A percentile compares a stretch with the other conserved stretches of the same genome.
These are phyloP conservation scores for Sericinus montela DNA, from an alignment of 2,888 invertebrate species.

Conservation along the genomic window DNA sequence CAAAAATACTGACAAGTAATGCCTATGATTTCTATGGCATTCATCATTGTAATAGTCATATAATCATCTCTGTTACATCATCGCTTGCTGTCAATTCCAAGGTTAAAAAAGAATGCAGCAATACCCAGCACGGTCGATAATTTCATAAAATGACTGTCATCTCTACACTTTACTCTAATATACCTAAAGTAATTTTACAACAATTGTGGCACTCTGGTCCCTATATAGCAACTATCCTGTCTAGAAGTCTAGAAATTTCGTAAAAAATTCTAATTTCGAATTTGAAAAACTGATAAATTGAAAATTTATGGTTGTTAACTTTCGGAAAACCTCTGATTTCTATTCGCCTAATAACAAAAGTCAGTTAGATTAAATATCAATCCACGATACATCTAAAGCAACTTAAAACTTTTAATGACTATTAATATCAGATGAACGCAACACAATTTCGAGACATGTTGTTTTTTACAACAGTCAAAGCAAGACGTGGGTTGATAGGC, in stretches of 20 bases:
- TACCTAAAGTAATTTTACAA: slow-evolving; percentile 1
- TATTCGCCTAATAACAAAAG: no score
- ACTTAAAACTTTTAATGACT: no score
- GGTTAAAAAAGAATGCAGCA: slow-evolving; percentile 28
- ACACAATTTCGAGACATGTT: no score
- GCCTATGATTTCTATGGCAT: not conserved
- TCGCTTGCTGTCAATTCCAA: slow-evolving; percentile 34
- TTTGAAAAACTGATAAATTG: no score
- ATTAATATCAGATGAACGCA: no score
- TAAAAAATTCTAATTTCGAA: no score
- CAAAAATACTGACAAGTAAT: not conserved
- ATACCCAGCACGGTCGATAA: slow-evolving; percentile 7
- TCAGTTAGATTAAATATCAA: no score
- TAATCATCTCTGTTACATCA: slow-evolving; percentile 38
- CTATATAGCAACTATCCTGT: slow-evolving; percentile 1
- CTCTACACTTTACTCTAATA: slow-evolving; percentile 1
- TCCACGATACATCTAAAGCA: no score
- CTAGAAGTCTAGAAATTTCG: no score
- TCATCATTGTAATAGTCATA: not conserved
- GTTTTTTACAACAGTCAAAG: not conserved
- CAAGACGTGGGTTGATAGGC: slow-evolving; percentile 48
- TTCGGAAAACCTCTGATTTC: no score
- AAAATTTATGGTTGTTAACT: no score
- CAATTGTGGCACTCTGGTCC: slow-evolving; percentile 16
- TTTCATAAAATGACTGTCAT: slow-evolving; percentile 19